Base-by-base conservation (phyloP, 2,113 vertebrate species). In the Edolisoma coerulescens region DNA sequence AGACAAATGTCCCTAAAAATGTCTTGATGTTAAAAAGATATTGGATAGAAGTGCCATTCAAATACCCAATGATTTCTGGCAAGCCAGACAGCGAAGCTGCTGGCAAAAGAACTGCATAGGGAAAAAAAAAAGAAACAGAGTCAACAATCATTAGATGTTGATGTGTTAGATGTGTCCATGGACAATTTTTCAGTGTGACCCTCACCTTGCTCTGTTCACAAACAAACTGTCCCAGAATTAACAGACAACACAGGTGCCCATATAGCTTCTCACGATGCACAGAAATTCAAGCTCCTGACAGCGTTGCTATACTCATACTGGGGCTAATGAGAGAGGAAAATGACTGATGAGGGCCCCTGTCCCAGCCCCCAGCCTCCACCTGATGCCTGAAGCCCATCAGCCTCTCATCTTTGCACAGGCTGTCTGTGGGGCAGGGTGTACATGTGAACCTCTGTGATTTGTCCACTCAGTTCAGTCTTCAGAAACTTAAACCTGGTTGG, bases 11-110 rank as follows among this genome's bases (percentile, higher is more conserved):
- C 39, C 95, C 95, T 45, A 93, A 53, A 84, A 97, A 95, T 21
- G 91, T 90, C 81, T 87, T 96, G 61, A 94, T 88, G 56, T 97
- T 96, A 86, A 96, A 96, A 94, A 97, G 87, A 53, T 95, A 90
- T 47, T 89, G 90, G 63, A 93, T 86, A 74, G 92, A 93, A 81
- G 92, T 85, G 61, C 94, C 94, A 65, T 97, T 97, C 61, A 97
- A 88, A 89, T 88, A 97, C 3, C 91, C 89, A 94, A 83, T 90
- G 86, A 97, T 95, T 90, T 96, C 95, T n/a, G 95, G 89, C 45
- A 97, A 94, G 59, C 80, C 96, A 64, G 41, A 96, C 0, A 4
- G 91, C 27, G 11, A 95, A 89, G 88, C 95, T 71, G 84, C 71
- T 59, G 96, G 37, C 91, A 95, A 79, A 97, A 84, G n/a, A 96